Conservation (phyloP, 2,888 invertebrate species). For the Silvanus unidentatus region DNA sequence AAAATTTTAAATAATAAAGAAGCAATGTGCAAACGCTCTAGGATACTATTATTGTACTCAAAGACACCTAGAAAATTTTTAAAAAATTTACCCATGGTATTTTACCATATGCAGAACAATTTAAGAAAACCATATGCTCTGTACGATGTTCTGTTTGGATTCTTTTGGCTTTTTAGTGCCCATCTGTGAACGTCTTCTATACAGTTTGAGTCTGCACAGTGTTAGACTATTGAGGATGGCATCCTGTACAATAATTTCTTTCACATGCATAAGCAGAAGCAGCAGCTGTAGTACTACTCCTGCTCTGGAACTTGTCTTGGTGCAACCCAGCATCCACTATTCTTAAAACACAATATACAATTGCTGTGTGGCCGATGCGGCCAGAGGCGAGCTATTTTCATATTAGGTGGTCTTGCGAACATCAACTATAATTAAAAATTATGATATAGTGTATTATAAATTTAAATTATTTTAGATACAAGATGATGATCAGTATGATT, state of each 20-base stretch:
- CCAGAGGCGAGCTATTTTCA: constrained; percentile 11
- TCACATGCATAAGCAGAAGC: constrained; percentile 20
- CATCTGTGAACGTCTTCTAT: too few relatives aligned
- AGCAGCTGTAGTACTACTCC: constrained; percentile 11
- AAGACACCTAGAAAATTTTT: neutral
- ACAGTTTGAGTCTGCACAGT: constrained; percentile 30
- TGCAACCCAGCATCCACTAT: neutral
- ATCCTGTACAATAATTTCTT: constrained; percentile 34
- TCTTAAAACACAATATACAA: neutral
- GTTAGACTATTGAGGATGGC: constrained; percentile 28
- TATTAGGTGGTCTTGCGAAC: constrained; percentile 18
- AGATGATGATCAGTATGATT: too few relatives aligned
- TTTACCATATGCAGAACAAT: constrained; percentile 3
- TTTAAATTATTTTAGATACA: neutral
- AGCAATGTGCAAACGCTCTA: too few relatives aligned
- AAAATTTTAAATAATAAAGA: constrained; percentile 4
- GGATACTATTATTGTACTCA: too few relatives aligned
- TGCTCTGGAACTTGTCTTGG: constrained; percentile 25
- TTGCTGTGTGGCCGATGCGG: constrained; percentile 13
- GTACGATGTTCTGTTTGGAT: constrained; percentile 22
- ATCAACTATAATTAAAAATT: constrained; percentile 23
- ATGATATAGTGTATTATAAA: constrained; percentile 4
- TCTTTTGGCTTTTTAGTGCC: constrained; percentile 25
- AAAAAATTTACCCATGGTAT: neutral
- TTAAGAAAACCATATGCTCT: constrained; percentile 14